Conservation (phyloP, 1,140 invertebrate species). For the Drosophila insularis region DNA sequence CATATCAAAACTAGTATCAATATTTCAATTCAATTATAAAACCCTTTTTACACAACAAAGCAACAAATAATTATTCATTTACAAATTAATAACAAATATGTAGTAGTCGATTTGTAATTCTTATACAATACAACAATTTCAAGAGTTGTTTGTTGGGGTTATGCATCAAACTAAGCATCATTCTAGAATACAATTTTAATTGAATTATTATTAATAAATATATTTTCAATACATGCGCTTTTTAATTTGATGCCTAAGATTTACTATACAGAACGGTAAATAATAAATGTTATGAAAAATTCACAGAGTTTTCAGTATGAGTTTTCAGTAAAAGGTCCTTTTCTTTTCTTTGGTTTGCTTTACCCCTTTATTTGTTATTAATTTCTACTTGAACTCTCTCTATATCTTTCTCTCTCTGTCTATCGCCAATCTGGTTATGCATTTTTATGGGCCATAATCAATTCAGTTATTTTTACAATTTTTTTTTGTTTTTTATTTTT, state of each 20-base stretch:
- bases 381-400: slow-evolving; percentile 1
- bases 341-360: not conserved
- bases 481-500: not conserved
- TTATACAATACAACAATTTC: not conserved
- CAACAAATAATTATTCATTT: slow-evolving; percentile 8
- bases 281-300: too few relatives aligned
- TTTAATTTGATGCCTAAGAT: too few relatives aligned
- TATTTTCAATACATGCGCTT: too few relatives aligned
- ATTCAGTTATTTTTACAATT: slow-evolving; percentile 4
- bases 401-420: too few relatives aligned
- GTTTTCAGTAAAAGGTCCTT: too few relatives aligned
- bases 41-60: slow-evolving; percentile 4
- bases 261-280: too few relatives aligned
- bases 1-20: slow-evolving; percentile 7
- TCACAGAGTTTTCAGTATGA: too few relatives aligned
- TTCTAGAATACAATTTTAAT: too few relatives aligned
- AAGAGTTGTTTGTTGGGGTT: too few relatives aligned
- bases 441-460: slow-evolving; percentile 8
- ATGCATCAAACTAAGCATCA: too few relatives aligned
- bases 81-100: slow-evolving; percentile 6
- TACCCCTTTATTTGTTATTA: not conserved
- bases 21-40: slow-evolving; percentile 7
- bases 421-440: not conserved
- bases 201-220: too few relatives aligned
- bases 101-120: not conserved